Conservation (phyloP, 2,113 vertebrate genomes). For the Campylomormyrus tamandua region DNA sequence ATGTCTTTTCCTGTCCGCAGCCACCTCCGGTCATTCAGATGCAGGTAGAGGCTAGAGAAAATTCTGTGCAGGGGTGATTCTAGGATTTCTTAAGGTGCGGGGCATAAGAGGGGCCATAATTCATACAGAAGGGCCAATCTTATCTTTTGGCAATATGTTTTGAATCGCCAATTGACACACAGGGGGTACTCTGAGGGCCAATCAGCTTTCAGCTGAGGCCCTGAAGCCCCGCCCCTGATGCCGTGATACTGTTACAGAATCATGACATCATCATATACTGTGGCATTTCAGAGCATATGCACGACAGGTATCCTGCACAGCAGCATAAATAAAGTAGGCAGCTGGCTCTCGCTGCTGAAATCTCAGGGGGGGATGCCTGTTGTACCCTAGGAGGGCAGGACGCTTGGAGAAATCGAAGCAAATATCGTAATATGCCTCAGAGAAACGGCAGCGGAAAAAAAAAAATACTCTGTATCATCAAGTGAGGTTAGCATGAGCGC, state of each 20-base stretch:
- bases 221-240: background rate
- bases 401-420: background rate
- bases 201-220: background rate
- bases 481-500: background rate
- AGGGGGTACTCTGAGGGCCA: background rate
- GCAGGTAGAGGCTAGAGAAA: background rate
- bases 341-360: background rate
- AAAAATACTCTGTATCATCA: background rate
- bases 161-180: background rate
- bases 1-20: background rate
- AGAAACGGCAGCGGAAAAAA: background rate
- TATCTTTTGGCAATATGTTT: background rate
- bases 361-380: background rate
- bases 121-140: background rate
- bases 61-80: background rate
- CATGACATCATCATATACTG: background rate
- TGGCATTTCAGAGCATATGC: background rate
- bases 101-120: background rate
- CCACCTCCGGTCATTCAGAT: background rate
- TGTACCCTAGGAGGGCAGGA: background rate
- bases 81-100: background rate
- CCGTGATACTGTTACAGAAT: background rate
- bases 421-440: background rate
- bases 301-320: background rate
- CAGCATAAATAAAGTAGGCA: background rate